These are phyloP conservation scores for Ecliptopera silaceata DNA, from an alignment of 2,888 invertebrate species.

Conservation along the genomic window DNA sequence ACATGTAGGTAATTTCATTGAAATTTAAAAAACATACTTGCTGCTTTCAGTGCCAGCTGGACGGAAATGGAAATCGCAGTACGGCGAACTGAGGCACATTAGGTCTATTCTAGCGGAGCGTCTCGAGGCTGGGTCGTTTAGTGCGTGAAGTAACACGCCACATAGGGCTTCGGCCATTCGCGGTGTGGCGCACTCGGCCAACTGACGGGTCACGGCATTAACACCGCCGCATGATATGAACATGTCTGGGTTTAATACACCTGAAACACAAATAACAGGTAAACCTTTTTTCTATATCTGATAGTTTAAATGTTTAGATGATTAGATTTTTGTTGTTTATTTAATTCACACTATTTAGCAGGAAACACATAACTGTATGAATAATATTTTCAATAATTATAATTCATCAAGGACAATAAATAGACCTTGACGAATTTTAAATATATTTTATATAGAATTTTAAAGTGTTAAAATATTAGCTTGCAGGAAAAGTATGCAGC, in stretches of 20 bases:
- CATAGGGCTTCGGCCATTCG: conserved; percentile 95
- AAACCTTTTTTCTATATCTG: background rate
- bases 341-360: too few relatives aligned
- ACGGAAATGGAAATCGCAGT: conserved; percentile 94
- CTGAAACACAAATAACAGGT: conserved; percentile 56
- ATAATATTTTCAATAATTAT: too few relatives aligned
- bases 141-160: conserved; percentile 91
- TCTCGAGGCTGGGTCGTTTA: conserved; percentile 93
- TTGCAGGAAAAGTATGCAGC: too few relatives aligned
- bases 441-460: too few relatives aligned
- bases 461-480: too few relatives aligned
- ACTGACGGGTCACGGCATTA: conserved; percentile 90
- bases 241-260: conserved; percentile 91
- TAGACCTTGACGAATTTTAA: too few relatives aligned
- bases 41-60: conserved; percentile 88
- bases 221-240: conserved; percentile 93
- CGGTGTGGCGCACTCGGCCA: conserved; percentile 93
- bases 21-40: conserved; percentile 82
- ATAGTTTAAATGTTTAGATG: too few relatives aligned
- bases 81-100: conserved; percentile 93
- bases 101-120: conserved; percentile 90
- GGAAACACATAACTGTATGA: too few relatives aligned
- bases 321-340: too few relatives aligned
- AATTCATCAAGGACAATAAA: too few relatives aligned
- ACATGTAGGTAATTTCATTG: too few relatives aligned